Percentiles rank a stretch among this genome's conserved stretches.
These are phyloP conservation scores for Hetaerina americana DNA, from an alignment of 1,140 invertebrate genomes.

Conservation along the genomic window DNA sequence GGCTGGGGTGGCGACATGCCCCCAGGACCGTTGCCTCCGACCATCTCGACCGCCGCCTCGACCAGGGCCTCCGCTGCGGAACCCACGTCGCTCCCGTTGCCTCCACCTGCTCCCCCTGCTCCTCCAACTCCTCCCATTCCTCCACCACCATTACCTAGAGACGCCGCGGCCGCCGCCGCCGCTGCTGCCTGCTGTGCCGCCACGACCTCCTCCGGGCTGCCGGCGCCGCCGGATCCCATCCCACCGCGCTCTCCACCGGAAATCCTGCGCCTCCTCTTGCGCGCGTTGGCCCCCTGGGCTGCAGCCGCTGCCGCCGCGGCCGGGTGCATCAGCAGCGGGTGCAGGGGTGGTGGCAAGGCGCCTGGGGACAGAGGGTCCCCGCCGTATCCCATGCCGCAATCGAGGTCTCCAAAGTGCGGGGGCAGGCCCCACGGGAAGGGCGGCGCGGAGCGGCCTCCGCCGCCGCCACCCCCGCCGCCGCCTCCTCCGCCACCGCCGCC, in stretches of 20 bases:
- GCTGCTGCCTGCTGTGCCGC: slow-evolving; percentile 40
- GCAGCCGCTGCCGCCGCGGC: slow-evolving; percentile 16
- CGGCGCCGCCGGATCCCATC: slow-evolving; percentile 20
- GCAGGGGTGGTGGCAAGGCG: slow-evolving; percentile 11
- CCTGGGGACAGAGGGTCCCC: background rate
- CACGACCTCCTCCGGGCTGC: slow-evolving; percentile 20
- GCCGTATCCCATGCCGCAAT: background rate
- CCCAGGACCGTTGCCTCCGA: slow-evolving; percentile 27
- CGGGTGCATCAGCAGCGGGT: slow-evolving; percentile 15
- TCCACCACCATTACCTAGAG: slow-evolving; percentile 40
- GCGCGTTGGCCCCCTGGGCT: slow-evolving; percentile 4
- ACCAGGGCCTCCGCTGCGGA: slow-evolving; percentile 4
- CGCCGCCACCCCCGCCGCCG: slow-evolving; percentile 9
- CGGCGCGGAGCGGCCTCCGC: slow-evolving; percentile 8
- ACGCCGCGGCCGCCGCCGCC: slow-evolving; percentile 63
- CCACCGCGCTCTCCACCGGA: slow-evolving; percentile 22
- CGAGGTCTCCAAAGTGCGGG: background rate
- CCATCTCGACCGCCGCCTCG: slow-evolving; percentile 17
- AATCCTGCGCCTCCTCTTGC: slow-evolving; percentile 12
- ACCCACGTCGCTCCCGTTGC: slow-evolving; percentile 16
- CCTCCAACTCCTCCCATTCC: slow-evolving; percentile 71
- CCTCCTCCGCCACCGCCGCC: slow-evolving; percentile 17
- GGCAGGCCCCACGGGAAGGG: background rate
- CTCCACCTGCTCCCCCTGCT: slow-evolving; percentile 40
- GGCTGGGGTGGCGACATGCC: slow-evolving; percentile 26